Evolutionary conservation across 2,888 invertebrate genomes (phyloP).

Genomic region (Trachelus tabidus): DNA sequence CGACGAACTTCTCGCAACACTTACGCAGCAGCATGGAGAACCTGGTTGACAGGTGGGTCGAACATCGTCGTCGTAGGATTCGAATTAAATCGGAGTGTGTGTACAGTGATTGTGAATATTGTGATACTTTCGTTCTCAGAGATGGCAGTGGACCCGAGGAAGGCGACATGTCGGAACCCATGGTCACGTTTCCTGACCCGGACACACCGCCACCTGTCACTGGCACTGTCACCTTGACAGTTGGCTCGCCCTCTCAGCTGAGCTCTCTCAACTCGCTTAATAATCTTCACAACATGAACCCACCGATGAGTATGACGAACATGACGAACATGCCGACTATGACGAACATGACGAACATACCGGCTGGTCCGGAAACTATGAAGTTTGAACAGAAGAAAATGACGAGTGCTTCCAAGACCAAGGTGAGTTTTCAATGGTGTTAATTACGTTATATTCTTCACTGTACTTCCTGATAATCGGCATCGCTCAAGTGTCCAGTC

Average conservation of each 20-base stretch:
- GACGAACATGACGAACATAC: slow-evolving; percentile 44
- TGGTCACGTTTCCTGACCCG: slow-evolving; percentile 85
- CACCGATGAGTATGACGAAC: slow-evolving; percentile 54
- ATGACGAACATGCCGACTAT: slow-evolving; percentile 42
- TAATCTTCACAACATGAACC: slow-evolving; percentile 53
- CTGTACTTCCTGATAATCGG: neutral
- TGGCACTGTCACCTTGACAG: slow-evolving; percentile 64
- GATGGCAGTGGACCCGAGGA: slow-evolving; percentile 54
- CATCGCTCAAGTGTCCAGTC: neutral
- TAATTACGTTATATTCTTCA: neutral
- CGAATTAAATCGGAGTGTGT: neutral
- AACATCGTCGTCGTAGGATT: neutral
- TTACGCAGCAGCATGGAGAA: slow-evolving; percentile 83
- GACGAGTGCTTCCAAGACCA: slow-evolving; percentile 81
- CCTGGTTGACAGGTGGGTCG: slow-evolving; percentile 75
- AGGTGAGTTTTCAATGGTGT: slow-evolving; percentile 64
- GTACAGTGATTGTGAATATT: neutral
- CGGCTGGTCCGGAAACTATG: slow-evolving; percentile 71
- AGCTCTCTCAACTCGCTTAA: slow-evolving; percentile 60
- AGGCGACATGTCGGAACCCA: slow-evolving; percentile 70
- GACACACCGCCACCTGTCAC: slow-evolving; percentile 75
- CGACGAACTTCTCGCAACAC: slow-evolving; percentile 67
- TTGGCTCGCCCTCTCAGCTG: slow-evolving; percentile 63
- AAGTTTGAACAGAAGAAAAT: slow-evolving; percentile 88
- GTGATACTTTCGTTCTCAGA: slow-evolving; percentile 37